Base-by-base conservation (phyloP, 2,888 invertebrate genomes). In the Orthosia incerta region DNA sequence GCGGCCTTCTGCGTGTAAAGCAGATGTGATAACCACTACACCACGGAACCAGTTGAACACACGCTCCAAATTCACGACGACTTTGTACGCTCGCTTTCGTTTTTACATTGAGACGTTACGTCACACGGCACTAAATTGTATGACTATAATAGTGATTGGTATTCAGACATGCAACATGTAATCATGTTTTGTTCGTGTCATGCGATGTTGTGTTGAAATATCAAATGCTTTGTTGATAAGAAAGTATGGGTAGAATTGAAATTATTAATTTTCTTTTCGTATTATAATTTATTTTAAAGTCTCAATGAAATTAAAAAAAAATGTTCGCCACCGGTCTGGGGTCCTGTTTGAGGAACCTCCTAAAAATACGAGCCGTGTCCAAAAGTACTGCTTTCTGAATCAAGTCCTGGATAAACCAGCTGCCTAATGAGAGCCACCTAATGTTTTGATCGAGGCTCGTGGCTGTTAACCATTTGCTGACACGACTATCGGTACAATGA, bases 11-110 rank as follows among this genome's bases (percentile, higher is more conserved):
- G 95, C 95, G 95, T 95, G 95, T 95, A 95, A 98, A 98, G 98
- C 98, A 98, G 98, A 98, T 98, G 98, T 98, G 98, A 98, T 98
- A 98, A 98, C 98, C 98, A 97, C 98, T 98, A 98, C 98, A 98
- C 97, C 97, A 98, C 98, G 97, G 97, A 97, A 98, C 94, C 95
- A 61, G 83, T 84, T 91, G 78, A 0, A 0, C 0, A 0, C 0
- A 0, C 0, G 0, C 0, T 2, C 48, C 13, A 79, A 85, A 86
- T 80, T 74, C 31, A 13, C 51, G 23, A 59, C 0, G 16, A 20
- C 0, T 11, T 61, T 12, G 20, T 56, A 51, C 72, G 53, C 12
- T n/a, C 61, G 57, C 83, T 80, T 87, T 85, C 83, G 39, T 73
- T 83, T 84, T 72, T 66, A 55, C 46, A 53, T 55, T 62, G 50